These are phyloP conservation scores for Meandrusa payeni DNA, from an alignment of 2,888 invertebrate genomes.

Conservation along the genomic window DNA sequence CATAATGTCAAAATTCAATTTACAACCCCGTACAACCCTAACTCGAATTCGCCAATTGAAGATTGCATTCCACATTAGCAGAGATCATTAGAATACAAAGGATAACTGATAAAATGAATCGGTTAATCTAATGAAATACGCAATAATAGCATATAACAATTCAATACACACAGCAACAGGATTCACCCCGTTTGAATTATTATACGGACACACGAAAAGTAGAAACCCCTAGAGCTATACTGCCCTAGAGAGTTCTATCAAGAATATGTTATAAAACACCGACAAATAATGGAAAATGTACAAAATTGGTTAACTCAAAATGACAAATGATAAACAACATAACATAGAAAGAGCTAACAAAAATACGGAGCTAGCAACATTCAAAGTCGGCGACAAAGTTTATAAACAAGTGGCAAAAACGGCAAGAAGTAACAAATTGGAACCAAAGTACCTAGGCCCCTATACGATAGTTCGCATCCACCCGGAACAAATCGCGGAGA, in stretches of 20 bases:
- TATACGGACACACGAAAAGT: constrained; percentile 35
- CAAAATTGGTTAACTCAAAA: constrained; percentile 27
- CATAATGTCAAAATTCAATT: constrained; percentile 27
- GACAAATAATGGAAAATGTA: constrained; percentile 28
- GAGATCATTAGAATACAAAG: constrained; percentile 29
- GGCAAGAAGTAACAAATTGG: constrained; percentile 30
- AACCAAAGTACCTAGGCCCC: constrained; percentile 29
- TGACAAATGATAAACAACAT: constrained; percentile 25
- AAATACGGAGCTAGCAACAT: constrained; percentile 26
- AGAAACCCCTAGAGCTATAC: constrained; percentile 37
- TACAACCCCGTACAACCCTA: constrained; percentile 26
- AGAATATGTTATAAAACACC: constrained; percentile 86
- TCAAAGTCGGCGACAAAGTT: constrained; percentile 33
- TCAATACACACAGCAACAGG: constrained; percentile 34
- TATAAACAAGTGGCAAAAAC: constrained; percentile 36
- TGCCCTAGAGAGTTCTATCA: constrained; percentile 72
- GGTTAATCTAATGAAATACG: constrained; percentile 32
- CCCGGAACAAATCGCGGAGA: constrained; percentile 33
- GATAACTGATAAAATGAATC: constrained; percentile 32
- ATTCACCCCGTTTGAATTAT: constrained; percentile 34
- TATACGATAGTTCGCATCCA: constrained; percentile 34
- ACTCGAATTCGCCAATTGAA: constrained; percentile 28
- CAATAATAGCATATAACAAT: constrained; percentile 36
- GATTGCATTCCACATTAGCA: constrained; percentile 26
- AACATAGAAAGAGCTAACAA: constrained; percentile 27